A percentile compares a stretch with the other conserved stretches of the same genome.
These are phyloP conservation scores for Aricia artaxerxes DNA, from an alignment of 2,888 invertebrate genomes.

Conservation along the genomic window DNA sequence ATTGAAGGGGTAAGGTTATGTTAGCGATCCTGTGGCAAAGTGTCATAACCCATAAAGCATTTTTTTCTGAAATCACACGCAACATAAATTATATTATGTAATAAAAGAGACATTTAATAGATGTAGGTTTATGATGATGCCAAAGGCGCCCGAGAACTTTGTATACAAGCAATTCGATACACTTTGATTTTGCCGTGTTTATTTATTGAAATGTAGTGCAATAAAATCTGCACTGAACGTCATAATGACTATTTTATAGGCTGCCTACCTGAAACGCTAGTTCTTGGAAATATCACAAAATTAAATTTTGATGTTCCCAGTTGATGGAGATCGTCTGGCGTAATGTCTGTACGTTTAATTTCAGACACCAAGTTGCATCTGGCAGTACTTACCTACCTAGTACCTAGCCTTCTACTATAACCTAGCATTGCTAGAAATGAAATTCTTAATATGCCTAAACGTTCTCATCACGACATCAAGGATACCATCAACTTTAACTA, in stretches of 20 bases:
- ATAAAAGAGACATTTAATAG: constrained; percentile 33
- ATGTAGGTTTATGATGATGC: constrained; percentile 43
- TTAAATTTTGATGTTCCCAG: constrained; percentile 28
- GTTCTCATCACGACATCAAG: not conserved
- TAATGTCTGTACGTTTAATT: constrained; percentile 8
- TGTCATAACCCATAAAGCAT: not conserved
- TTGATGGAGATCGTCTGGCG: constrained; percentile 26
- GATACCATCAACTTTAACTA: not conserved
- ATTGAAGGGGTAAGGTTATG: not conserved
- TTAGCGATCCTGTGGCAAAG: not conserved
- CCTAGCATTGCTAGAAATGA: not conserved
- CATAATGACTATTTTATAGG: constrained; percentile 42
- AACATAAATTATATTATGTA: constrained; percentile 2
- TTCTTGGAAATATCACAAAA: constrained; percentile 32
- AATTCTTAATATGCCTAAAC: not conserved
- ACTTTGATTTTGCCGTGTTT: constrained; percentile 46
- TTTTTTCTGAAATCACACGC: not conserved
- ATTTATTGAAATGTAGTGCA: constrained; percentile 43
- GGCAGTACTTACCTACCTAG: not conserved
- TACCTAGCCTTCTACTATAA: not conserved
- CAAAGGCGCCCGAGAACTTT: constrained; percentile 44
- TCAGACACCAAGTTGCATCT: not conserved
- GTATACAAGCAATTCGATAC: constrained; percentile 44
- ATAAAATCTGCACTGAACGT: constrained; percentile 42
- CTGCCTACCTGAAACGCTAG: constrained; percentile 39